A percentile compares a stretch with the other conserved stretches of the same genome.
Conservation (phyloP, 2,113 vertebrate species). For the Recurvirostra avosetta region DNA sequence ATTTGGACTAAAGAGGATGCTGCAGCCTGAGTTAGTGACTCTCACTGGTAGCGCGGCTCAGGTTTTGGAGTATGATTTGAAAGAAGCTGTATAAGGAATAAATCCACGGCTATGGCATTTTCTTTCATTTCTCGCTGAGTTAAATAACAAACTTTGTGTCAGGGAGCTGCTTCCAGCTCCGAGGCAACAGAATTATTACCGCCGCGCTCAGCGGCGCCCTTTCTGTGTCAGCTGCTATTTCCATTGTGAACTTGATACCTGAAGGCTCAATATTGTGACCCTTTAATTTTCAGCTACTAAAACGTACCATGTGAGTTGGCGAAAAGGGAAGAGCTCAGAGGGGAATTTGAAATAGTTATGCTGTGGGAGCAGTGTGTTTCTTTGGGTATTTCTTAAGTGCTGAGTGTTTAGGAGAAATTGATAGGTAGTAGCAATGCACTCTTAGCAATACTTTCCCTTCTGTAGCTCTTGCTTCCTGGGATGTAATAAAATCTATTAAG, state of each 20-base stretch:
- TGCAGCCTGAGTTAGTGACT: neutral
- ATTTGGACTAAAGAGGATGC: neutral
- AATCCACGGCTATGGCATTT: slow-evolving; percentile 17
- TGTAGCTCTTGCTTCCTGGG: slow-evolving; percentile 45
- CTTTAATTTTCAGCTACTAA: slow-evolving; percentile 64
- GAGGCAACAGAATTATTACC: slow-evolving; percentile 10
- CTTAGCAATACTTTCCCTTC: slow-evolving; percentile 45
- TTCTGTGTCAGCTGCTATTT: slow-evolving; percentile 47
- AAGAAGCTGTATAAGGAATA: slow-evolving; percentile 25
- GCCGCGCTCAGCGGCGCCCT: neutral
- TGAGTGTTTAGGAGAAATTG: slow-evolving; percentile 60
- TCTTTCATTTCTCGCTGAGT: slow-evolving; percentile 45
- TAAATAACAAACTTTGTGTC: slow-evolving; percentile 49
- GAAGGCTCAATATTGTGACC: slow-evolving; percentile 64
- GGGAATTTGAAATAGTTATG: neutral
- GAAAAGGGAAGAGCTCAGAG: slow-evolving; percentile 37
- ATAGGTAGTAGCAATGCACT: slow-evolving; percentile 37
- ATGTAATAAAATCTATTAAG: slow-evolving; percentile 64
- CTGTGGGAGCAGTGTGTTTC: slow-evolving; percentile 12
- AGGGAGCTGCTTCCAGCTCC: slow-evolving; percentile 29
- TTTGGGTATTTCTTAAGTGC: slow-evolving; percentile 58
- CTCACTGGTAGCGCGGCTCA: neutral
- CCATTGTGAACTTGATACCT: slow-evolving; percentile 52
- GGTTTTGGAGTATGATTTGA: neutral
- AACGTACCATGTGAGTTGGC: neutral